A percentile compares a stretch with the other conserved stretches of the same genome.
Conservation (phyloP, 2,113 vertebrate species). For the Prunella fulvescens region DNA sequence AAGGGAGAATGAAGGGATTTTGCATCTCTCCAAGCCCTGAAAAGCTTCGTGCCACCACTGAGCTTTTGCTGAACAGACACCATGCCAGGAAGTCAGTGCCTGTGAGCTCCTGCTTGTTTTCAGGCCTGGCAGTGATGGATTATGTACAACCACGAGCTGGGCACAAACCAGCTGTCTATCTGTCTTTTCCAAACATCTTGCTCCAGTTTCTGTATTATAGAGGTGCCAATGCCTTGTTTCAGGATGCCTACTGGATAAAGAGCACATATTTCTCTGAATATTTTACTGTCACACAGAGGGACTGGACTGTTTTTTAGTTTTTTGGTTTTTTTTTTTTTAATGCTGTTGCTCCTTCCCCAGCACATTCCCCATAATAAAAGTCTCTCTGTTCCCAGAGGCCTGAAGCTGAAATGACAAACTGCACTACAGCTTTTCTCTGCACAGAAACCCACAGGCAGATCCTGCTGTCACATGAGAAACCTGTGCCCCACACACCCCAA, state of each 20-base stretch:
- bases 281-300: slow-evolving; percentile 38
- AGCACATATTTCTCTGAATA: slow-evolving; percentile 52
- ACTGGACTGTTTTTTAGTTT: neutral
- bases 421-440: neutral
- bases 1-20: neutral
- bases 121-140: slow-evolving; percentile 63
- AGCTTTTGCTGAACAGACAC: neutral
- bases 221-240: slow-evolving; percentile 43
- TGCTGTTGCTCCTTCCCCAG: neutral
- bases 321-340: neutral
- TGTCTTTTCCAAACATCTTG: slow-evolving; percentile 56
- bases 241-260: slow-evolving; percentile 27
- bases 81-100: neutral
- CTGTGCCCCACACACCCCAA: neutral
- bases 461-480: neutral
- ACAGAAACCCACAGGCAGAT: neutral
- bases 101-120: slow-evolving; percentile 43
- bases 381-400: neutral
- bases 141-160: slow-evolving; percentile 33
- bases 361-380: neutral
- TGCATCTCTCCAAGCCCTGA: neutral
- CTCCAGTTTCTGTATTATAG: slow-evolving; percentile 21
- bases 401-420: neutral
- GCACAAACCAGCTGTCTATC: slow-evolving; percentile 62
- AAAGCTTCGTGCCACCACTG: neutral